Percentiles rank a stretch among this genome's conserved stretches.
Conservation (phyloP, 2,113 vertebrate species). For the Pleuronectes platessa region DNA sequence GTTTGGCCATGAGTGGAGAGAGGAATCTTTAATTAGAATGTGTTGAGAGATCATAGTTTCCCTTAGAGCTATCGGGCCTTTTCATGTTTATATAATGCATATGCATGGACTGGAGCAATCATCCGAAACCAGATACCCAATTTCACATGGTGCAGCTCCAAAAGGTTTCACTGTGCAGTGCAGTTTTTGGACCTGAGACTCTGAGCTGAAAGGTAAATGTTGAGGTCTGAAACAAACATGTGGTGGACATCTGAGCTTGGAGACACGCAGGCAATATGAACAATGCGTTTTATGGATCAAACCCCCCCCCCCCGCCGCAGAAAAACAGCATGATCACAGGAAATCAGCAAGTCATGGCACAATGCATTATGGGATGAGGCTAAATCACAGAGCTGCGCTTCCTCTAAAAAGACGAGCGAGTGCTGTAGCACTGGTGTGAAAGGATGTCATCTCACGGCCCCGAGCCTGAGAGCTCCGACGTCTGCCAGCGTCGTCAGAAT, state of each 20-base stretch:
- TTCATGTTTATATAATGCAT: conserved; percentile 77
- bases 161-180: conserved; percentile 40
- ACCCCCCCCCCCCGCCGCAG: not conserved
- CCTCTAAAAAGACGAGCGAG: conserved; percentile 44
- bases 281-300: conserved; percentile 25
- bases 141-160: conserved; percentile 49
- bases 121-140: conserved; percentile 67
- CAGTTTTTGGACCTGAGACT: conserved; percentile 41
- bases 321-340: conserved; percentile 39
- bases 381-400: conserved; percentile 49
- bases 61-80: conserved; percentile 70
- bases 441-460: conserved; percentile 62
- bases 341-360: conserved; percentile 53
- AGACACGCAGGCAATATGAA: conserved; percentile 46
- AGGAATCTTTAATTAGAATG: conserved; percentile 77
- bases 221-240: conserved; percentile 49
- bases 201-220: conserved; percentile 45
- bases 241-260: conserved; percentile 46
- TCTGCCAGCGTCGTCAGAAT: conserved; percentile 75
- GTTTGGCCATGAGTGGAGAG: conserved; percentile 54
- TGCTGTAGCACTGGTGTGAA: conserved; percentile 60
- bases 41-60: conserved; percentile 75
- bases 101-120: conserved; percentile 74
- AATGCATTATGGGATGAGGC: conserved; percentile 42
- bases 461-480: conserved; percentile 65